Conservation (phyloP, 1,140 invertebrate species). For the Dryas iulia region DNA sequence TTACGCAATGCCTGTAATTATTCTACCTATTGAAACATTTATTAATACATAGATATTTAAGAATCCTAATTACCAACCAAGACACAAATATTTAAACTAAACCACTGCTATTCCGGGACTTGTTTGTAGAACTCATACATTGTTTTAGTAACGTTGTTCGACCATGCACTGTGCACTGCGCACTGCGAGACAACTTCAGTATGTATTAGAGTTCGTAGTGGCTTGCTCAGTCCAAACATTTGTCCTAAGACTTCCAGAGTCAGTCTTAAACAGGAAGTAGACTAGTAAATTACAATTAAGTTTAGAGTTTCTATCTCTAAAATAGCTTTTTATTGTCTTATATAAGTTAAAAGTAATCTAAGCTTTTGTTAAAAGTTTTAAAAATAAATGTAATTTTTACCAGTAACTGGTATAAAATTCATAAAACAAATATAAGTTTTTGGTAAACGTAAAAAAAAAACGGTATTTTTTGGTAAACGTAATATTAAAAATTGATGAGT, state of each 20-base stretch:
- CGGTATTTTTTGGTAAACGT: too few relatives aligned
- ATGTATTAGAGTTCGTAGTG: constrained; percentile 9
- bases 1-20: too few relatives aligned
- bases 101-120: neutral
- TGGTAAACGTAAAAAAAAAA: too few relatives aligned
- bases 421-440: too few relatives aligned
- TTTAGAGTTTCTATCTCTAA: neutral
- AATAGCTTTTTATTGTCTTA: neutral
- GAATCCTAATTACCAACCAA: neutral
- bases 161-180: too few relatives aligned
- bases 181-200: neutral
- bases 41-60: too few relatives aligned
- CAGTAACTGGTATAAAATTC: too few relatives aligned
- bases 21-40: too few relatives aligned
- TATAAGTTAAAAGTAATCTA: neutral
- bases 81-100: neutral
- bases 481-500: too few relatives aligned
- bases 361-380: neutral
- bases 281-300: neutral
- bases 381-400: neutral
- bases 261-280: neutral
- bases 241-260: neutral
- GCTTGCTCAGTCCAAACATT: constrained; percentile 10
- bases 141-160: neutral
- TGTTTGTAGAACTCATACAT: neutral